Percentiles rank a stretch among this genome's conserved stretches.
Conservation (phyloP, 2,888 invertebrate genomes). For the Lepidonotus clava region DNA sequence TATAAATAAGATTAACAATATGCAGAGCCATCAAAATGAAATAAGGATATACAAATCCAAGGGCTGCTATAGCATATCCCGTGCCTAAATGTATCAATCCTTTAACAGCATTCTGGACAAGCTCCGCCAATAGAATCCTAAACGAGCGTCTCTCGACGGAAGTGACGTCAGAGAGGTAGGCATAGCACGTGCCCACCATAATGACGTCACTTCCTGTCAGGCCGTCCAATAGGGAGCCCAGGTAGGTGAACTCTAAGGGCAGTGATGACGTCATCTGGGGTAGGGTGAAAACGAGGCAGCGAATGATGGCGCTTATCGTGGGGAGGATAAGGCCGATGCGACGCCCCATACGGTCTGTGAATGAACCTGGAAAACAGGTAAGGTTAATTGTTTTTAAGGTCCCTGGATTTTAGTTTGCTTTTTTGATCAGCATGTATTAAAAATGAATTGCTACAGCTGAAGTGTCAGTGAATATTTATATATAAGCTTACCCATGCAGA, state of each 20-base stretch:
- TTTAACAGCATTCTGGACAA: slow-evolving; percentile 18
- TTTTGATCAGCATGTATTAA: not conserved
- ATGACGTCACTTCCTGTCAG: not conserved
- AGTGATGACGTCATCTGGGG: slow-evolving; percentile 3
- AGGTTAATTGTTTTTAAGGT: not conserved
- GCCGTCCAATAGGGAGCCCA: slow-evolving; percentile 11
- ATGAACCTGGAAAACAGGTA: not conserved
- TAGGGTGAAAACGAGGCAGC: not conserved
- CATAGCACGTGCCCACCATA: slow-evolving; percentile 23
- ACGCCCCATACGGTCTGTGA: not conserved
- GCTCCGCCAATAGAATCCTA: not conserved
- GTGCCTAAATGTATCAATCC: not conserved
- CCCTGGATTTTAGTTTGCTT: not conserved
- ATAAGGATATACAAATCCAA: not conserved
- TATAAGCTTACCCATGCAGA: too few species aligned
- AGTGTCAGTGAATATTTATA: too few species aligned
- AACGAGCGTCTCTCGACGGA: not conserved
- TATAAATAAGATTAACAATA: not conserved
- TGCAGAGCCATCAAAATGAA: not conserved
- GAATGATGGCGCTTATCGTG: not conserved
- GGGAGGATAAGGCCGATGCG: not conserved
- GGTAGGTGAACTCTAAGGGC: slow-evolving; percentile 23
- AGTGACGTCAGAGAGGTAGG: slow-evolving; percentile 24
- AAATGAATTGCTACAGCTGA: too few species aligned
- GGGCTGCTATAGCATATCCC: slow-evolving; percentile 18